Evolutionary conservation across 2,113 vertebrate species (phyloP), one percentile per base, ranked within the genome.

Genomic region (Pandion haliaetus): DNA sequence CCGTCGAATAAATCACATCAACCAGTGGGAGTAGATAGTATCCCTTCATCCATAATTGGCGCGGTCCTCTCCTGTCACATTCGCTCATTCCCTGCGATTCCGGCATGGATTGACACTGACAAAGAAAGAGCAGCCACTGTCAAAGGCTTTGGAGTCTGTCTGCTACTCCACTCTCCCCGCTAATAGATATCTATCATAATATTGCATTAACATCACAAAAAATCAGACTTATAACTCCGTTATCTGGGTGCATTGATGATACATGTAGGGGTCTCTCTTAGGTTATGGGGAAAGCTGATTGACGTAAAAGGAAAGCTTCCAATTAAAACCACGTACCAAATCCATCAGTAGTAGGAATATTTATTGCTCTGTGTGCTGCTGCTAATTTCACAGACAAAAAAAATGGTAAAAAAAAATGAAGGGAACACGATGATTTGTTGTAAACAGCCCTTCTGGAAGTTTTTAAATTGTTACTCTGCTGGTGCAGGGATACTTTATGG

Each of bases 1-100:
- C 98, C 97, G 86, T 98, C 95, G 98, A 98, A 99, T 99, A 98
- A 99, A 99, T 99, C 98, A 99, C 98, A 98, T 99, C 98, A 99
- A 98, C 98, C 97, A 93, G 98, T 98, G 97, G 98, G 98, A 98
- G 98, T 97, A 98, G 98, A 99, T 98, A 91, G 98, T 95, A 93
- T 98, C 98, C 98, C 98, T 98, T 99, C 98, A 98, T 98, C 97
- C 98, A 95, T 99, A 99, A 99, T 99, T 99, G 99, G 98, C 96
- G 95, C 94, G 95, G 98, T 97, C 97, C 98, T 98, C 97, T 99
- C 97, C 98, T 99, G 98, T 98, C 98, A 98, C 98, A 97, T 98
- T 93, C 88, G 91, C 96, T 98, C 98, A 98, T 97, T 98, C 98
- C 90, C 96, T 81, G 44, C 73, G 91, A 98, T 98, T 98, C 98